Conservation (phyloP, 2,797 vertebrate species). For the Champsocephalus esox region DNA sequence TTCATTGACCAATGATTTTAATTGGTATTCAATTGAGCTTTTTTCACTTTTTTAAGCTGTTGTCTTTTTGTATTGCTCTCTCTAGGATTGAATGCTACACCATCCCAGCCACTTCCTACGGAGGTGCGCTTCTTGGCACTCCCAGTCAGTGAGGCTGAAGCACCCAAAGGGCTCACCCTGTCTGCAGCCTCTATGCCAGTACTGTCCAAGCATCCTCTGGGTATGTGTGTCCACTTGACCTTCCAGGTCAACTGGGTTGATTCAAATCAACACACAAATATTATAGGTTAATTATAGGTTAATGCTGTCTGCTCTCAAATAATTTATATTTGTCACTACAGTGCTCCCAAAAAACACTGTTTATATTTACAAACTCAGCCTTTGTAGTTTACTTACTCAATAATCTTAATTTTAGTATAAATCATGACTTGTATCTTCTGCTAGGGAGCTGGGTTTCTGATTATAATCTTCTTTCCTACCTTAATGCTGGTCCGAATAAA, state of each 20-base stretch:
- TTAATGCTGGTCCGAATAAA: not conserved
- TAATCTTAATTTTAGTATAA: not conserved
- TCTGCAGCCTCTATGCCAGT: constrained; percentile 82
- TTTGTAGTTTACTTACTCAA: constrained; percentile 1
- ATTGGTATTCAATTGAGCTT: not conserved
- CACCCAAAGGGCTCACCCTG: constrained; percentile 74
- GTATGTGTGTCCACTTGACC: constrained; percentile 74
- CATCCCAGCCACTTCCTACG: constrained; percentile 62
- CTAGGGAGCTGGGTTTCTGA: too few relatives aligned
- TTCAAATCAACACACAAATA: not conserved
- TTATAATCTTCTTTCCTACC: too few relatives aligned
- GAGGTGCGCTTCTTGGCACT: constrained; percentile 83
- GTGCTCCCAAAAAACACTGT: not conserved
- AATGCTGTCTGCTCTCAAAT: not conserved
- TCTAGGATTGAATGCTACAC: constrained; percentile 86
- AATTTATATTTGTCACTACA: not conserved
- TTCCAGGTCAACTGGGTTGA: not conserved
- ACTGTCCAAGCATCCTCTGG: constrained; percentile 88
- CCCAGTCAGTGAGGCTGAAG: constrained; percentile 36
- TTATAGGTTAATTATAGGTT: not conserved
- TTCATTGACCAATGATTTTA: not conserved
- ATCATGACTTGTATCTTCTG: not conserved
- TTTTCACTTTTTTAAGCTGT: not conserved
- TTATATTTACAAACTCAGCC: not conserved
- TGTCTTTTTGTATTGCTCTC: not conserved